A percentile compares a stretch with the other conserved stretches of the same genome.
Evolutionary conservation across 2,888 invertebrate species (phyloP).

Genomic region (Taenaris catops): DNA sequence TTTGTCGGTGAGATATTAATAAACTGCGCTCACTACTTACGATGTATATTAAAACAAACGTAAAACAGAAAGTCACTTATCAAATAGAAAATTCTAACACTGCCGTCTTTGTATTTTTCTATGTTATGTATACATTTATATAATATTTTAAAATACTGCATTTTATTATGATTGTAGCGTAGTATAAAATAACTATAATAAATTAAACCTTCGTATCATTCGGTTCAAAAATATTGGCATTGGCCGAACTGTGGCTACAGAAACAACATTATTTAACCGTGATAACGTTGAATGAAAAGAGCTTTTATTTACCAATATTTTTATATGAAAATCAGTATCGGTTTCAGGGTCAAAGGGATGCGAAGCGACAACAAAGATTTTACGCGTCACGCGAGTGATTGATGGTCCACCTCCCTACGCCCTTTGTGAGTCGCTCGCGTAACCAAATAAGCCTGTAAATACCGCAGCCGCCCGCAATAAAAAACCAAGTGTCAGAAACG

Average conservation of each 20-base stretch:
- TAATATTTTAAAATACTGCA: too few relatives aligned
- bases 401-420: slow-evolving; percentile 43
- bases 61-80: too few relatives aligned
- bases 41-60: too few relatives aligned
- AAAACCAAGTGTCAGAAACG: slow-evolving; percentile 21
- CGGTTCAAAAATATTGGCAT: slow-evolving; percentile 1
- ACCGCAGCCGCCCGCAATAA: slow-evolving; percentile 31
- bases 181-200: too few relatives aligned
- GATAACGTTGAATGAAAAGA: slow-evolving; percentile 11
- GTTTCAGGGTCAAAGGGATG: slow-evolving; percentile 46
- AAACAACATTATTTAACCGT: slow-evolving; percentile 8
- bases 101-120: too few relatives aligned
- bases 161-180: too few relatives aligned
- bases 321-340: slow-evolving; percentile 33
- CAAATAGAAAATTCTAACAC: too few relatives aligned
- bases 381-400: slow-evolving; percentile 65
- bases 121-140: too few relatives aligned
- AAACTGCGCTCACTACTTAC: too few relatives aligned
- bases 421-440: slow-evolving; percentile 46
- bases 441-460: slow-evolving; percentile 45
- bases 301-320: slow-evolving; percentile 30
- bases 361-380: slow-evolving; percentile 44
- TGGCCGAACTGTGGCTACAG: not conserved
- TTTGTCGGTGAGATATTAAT: too few relatives aligned
- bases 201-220: too few relatives aligned